Percentiles rank a stretch among this genome's conserved stretches.
phyloP scores from a whole-genome alignment of 1,140 invertebrate species.

The Theocolax elegans region DNA sequence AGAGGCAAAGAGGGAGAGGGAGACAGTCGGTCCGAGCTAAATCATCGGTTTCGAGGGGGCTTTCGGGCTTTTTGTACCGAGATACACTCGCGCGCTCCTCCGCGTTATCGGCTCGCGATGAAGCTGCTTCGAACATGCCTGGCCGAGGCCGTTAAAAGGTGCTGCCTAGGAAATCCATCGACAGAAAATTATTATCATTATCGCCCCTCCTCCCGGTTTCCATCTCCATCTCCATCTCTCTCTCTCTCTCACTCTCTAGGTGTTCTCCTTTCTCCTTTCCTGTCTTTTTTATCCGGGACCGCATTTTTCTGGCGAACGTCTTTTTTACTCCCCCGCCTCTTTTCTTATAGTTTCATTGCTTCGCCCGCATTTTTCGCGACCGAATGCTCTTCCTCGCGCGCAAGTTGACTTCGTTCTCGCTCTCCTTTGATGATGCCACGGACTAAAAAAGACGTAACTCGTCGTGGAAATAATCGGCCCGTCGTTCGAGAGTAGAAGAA shows the following conservation, averaged over 20 bases:
- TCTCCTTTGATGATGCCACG: neutral
- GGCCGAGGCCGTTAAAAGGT: slow-evolving; percentile 42
- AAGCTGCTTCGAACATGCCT: slow-evolving; percentile 14
- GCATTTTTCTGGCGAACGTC: slow-evolving; percentile 5
- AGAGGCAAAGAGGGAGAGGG: too few relatives aligned
- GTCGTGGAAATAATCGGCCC: neutral
- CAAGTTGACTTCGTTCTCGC: neutral
- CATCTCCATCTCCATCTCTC: neutral
- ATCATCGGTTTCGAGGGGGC: slow-evolving; percentile 36
- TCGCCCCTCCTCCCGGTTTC: slow-evolving; percentile 1
- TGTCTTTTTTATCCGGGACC: neutral
- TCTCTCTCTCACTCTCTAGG: neutral
- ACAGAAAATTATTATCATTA: slow-evolving; percentile 46
- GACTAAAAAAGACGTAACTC: slow-evolving; percentile 34
- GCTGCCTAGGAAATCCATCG: slow-evolving; percentile 46
- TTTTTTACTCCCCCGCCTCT: slow-evolving; percentile 18
- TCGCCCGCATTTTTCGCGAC: slow-evolving; percentile 22
- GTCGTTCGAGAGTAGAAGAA: neutral
- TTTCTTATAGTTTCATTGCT: slow-evolving; percentile 23
- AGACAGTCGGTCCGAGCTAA: too few relatives aligned
- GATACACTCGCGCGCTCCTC: neutral
- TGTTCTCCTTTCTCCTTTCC: slow-evolving; percentile 8
- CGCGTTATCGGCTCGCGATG: slow-evolving; percentile 15
- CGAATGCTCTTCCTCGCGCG: slow-evolving; percentile 6
- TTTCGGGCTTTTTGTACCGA: slow-evolving; percentile 9